phyloP scores from a whole-genome alignment of 2,888 invertebrate species.

The Caenorhabditis virilis region DNA sequence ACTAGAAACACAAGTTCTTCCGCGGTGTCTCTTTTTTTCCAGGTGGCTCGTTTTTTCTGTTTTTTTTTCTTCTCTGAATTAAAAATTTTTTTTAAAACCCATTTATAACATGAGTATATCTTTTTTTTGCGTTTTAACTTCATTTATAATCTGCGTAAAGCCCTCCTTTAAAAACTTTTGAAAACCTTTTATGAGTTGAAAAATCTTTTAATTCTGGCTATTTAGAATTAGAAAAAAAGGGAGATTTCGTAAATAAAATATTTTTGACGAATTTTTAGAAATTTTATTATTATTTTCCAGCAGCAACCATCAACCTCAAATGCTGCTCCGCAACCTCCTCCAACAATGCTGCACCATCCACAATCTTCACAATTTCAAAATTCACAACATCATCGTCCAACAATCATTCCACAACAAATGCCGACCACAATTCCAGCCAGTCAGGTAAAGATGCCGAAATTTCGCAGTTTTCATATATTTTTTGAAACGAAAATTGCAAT shows the following conservation, averaged over 20 bases:
- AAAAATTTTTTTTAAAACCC: neutral
- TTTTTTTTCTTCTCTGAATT: no score
- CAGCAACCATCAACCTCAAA: slow-evolving; percentile 3
- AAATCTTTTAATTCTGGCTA: neutral
- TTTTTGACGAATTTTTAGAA: neutral
- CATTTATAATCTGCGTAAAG: no score
- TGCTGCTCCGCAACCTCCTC: neutral
- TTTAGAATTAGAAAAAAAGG: no score
- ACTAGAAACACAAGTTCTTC: no score
- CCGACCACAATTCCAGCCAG: neutral
- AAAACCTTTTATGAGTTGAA: neutral
- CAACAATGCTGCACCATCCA: neutral
- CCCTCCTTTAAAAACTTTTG: neutral
- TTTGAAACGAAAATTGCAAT: neutral
- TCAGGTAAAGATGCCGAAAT: no score
- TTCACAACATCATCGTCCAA: no score
- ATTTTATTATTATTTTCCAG: neutral
- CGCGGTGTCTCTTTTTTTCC: no score
- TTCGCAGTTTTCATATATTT: no score
- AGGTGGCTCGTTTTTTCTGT: no score
- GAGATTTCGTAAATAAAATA: no score
- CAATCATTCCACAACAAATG: neutral
- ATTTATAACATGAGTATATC: neutral
- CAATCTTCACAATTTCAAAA: no score
- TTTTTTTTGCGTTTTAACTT: no score